phyloP scores from a whole-genome alignment of 2,113 vertebrate species.

The Seriola aureovittata region DNA sequence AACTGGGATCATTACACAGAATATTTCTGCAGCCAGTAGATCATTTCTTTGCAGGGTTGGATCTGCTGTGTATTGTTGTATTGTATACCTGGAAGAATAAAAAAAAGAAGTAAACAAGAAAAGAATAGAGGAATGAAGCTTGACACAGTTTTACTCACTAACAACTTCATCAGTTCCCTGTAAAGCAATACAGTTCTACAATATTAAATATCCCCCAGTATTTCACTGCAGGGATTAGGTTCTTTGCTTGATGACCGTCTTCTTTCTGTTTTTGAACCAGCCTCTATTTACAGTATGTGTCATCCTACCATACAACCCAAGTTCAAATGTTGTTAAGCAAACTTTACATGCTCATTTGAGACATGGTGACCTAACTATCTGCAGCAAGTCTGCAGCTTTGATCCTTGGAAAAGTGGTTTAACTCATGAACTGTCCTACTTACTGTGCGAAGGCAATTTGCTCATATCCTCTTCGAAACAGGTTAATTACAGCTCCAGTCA shows the following conservation, averaged over 20 bases:
- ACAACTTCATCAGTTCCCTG: neutral
- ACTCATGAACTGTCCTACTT: conserved; percentile 45
- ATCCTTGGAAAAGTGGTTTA: conserved; percentile 34
- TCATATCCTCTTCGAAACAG: neutral
- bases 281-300: conserved; percentile 20
- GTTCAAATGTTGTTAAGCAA: conserved; percentile 19
- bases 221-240: neutral
- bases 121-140: neutral
- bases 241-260: neutral
- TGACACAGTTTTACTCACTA: neutral
- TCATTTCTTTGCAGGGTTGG: neutral
- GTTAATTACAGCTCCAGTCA: neutral
- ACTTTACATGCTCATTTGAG: conserved; percentile 21
- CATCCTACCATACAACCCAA: conserved; percentile 7
- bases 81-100: neutral
- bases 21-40: neutral
- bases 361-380: conserved; percentile 43
- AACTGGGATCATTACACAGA: neutral
- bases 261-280: conserved; percentile 14
- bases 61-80: neutral
- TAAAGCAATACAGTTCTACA: neutral
- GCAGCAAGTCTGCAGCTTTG: conserved; percentile 14
- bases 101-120: no score
- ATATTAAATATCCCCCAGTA: conserved; percentile 2
- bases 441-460: neutral